phyloP scores from a whole-genome alignment of 2,113 vertebrate species.

The Podiceps cristatus region DNA sequence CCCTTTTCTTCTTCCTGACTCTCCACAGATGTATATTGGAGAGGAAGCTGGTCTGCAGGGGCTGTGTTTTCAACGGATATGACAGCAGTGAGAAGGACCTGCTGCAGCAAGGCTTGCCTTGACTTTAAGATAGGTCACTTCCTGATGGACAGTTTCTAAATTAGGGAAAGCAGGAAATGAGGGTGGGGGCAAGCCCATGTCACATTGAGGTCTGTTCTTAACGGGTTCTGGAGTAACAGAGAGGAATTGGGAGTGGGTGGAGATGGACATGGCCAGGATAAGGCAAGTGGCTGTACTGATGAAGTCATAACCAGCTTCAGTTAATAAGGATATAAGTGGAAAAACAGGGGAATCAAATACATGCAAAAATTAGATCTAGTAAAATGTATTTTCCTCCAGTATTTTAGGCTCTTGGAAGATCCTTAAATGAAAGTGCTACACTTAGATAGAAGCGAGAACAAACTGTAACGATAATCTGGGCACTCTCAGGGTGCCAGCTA shows the following conservation, averaged over 20 bases:
- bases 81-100: slow-evolving; percentile 48
- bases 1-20: background rate
- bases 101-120: slow-evolving; percentile 23
- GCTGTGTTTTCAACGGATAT: slow-evolving; percentile 42
- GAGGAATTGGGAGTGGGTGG: background rate
- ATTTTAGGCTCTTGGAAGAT: background rate
- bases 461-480: background rate
- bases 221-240: background rate
- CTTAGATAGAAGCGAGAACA: background rate
- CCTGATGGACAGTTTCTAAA: slow-evolving; percentile 59
- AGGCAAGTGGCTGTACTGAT: background rate
- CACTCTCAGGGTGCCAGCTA: background rate
- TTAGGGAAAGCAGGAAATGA: slow-evolving; percentile 23
- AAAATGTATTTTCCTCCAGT: background rate
- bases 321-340: background rate
- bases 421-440: background rate
- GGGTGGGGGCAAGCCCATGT: background rate
- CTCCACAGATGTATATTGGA: slow-evolving; percentile 54
- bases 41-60: slow-evolving; percentile 51
- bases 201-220: background rate
- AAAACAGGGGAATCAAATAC: background rate
- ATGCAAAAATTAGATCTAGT: background rate
- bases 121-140: slow-evolving; percentile 47
- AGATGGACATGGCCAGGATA: background rate
- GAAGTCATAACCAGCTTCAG: background rate